A percentile compares a stretch with the other conserved stretches of the same genome.
Conservation (phyloP, 2,888 invertebrate species). For the Erynnis tages region DNA sequence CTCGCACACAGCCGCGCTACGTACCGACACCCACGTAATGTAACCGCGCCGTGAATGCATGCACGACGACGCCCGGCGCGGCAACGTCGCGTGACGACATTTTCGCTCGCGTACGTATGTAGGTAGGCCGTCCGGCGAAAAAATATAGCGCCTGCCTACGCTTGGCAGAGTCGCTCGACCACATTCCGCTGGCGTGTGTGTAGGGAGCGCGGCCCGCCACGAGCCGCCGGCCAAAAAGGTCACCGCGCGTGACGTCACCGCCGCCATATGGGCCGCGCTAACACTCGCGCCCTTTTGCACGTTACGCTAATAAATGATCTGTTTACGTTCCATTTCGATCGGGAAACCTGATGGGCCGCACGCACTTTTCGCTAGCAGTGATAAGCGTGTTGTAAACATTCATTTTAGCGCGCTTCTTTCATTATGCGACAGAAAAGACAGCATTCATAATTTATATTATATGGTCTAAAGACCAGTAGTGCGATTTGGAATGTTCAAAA, state of each 20-base stretch:
- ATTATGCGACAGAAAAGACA: too few relatives aligned
- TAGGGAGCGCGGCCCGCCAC: slow-evolving; percentile 59
- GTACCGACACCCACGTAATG: slow-evolving; percentile 73
- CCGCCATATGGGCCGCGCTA: slow-evolving; percentile 70
- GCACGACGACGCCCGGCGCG: slow-evolving; percentile 67
- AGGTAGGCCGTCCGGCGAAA: slow-evolving; percentile 75
- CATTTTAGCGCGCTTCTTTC: too few relatives aligned
- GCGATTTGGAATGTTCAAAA: too few relatives aligned
- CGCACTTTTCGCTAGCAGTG: slow-evolving; percentile 47
- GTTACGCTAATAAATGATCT: slow-evolving; percentile 48
- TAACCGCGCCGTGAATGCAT: slow-evolving; percentile 68
- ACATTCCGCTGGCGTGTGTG: slow-evolving; percentile 76
- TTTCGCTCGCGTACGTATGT: slow-evolving; percentile 80
- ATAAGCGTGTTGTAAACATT: not conserved
- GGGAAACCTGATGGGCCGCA: slow-evolving; percentile 35
- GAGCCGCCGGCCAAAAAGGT: slow-evolving; percentile 75
- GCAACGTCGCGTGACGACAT: slow-evolving; percentile 83
- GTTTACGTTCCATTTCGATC: slow-evolving; percentile 43
- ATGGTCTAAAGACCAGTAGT: too few relatives aligned
- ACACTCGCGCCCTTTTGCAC: slow-evolving; percentile 56
- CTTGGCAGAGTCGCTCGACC: slow-evolving; percentile 77
- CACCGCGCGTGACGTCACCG: slow-evolving; percentile 72
- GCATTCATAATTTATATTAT: too few relatives aligned
- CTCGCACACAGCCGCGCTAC: slow-evolving; percentile 59
- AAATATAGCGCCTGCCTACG: slow-evolving; percentile 78